Conservation (phyloP, 2,113 vertebrate genomes). For the Orthonyx spaldingii region DNA sequence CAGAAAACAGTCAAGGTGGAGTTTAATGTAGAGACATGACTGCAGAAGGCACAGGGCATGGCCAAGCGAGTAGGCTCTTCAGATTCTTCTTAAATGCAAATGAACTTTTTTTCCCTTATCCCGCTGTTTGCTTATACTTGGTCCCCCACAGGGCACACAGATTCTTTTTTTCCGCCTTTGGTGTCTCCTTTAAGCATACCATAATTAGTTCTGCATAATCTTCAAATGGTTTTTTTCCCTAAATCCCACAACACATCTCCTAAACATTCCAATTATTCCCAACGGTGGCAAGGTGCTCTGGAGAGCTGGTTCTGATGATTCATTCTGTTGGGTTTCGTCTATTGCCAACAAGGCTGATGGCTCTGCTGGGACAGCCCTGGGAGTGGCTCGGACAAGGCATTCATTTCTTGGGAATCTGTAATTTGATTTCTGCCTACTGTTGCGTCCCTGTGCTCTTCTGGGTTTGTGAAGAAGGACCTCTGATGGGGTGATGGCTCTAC, state of each 20-base stretch:
- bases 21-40: neutral
- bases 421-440: neutral
- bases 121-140: neutral
- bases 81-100: neutral
- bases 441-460: neutral
- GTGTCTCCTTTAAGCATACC: neutral
- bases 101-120: neutral
- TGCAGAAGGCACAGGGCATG: neutral
- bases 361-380: neutral
- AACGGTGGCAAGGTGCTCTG: neutral
- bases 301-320: neutral
- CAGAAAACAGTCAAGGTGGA: neutral
- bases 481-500: neutral
- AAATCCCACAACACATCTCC: neutral
- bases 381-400: accelerated
- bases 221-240: neutral
- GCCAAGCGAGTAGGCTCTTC: neutral
- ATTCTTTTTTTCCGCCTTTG: neutral
- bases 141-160: neutral
- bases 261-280: accelerated
- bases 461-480: neutral
- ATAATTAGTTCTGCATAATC: neutral
- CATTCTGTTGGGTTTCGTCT: neutral
- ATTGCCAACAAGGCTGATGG: neutral
- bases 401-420: neutral